These are phyloP conservation scores for Terebella lapidaria DNA, from an alignment of 2,888 invertebrate species.

Conservation along the genomic window DNA sequence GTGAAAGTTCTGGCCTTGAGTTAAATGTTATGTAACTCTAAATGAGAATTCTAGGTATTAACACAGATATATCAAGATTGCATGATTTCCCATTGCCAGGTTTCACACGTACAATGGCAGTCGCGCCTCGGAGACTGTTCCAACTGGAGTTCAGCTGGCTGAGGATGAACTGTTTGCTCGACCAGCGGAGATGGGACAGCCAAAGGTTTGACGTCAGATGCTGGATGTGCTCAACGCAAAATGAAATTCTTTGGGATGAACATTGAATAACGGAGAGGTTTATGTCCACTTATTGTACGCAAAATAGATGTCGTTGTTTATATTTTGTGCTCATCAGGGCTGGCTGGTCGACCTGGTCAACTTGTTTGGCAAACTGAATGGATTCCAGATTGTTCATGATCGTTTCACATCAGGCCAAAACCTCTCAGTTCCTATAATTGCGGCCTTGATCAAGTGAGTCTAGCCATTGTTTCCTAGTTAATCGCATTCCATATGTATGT, in stretches of 20 bases:
- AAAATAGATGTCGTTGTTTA: background rate
- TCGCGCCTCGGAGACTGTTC: slow-evolving; percentile 69
- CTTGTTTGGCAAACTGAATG: slow-evolving; percentile 82
- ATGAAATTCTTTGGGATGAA: too few relatives aligned
- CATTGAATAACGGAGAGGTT: too few relatives aligned
- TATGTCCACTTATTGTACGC: background rate
- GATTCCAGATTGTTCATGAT: slow-evolving; percentile 68
- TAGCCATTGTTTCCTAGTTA: background rate
- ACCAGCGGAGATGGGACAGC: slow-evolving; percentile 76
- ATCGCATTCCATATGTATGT: too few relatives aligned
- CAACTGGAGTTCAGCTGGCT: slow-evolving; percentile 59
- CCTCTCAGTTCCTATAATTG: slow-evolving; percentile 72
- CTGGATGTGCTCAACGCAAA: too few relatives aligned
- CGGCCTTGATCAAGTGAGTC: slow-evolving; percentile 64
- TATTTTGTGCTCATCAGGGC: slow-evolving; percentile 57
- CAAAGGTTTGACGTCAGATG: slow-evolving; percentile 60
- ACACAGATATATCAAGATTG: too few relatives aligned
- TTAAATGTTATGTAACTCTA: too few relatives aligned
- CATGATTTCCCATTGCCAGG: slow-evolving; percentile 59
- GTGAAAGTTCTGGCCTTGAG: too few relatives aligned
- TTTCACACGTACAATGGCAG: slow-evolving; percentile 76
- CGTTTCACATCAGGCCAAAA: slow-evolving; percentile 57
- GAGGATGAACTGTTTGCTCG: slow-evolving; percentile 71
- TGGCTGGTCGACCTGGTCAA: slow-evolving; percentile 96
- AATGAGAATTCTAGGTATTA: too few relatives aligned